Base-by-base conservation (phyloP, 2,888 invertebrate species). In the Phengaris arion region DNA sequence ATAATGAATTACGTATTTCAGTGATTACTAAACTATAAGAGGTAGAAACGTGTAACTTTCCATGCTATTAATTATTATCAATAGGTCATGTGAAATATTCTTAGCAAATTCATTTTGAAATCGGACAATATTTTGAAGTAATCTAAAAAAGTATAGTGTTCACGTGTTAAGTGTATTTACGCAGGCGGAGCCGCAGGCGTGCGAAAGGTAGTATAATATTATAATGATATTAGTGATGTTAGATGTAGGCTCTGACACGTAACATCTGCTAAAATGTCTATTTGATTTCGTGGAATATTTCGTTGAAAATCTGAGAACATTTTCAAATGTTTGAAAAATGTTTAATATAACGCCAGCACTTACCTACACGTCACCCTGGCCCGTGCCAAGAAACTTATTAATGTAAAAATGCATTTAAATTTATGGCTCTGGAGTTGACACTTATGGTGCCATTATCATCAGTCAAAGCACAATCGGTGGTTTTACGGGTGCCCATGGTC, bases 321-420 rank as follows among this genome's bases (percentile, higher is more conserved):
- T 64, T 64, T 35, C 35, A 13, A 35, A 64, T 64, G 64, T 64
- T 22, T 35, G 64, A 64, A 64, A 64, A 64, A 64, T 64, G 12
- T 45, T 64, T 10, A 35, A 45, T 64, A 64, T 12, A 45, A 64
- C 64, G 35, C 35, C 35, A 64, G 64, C 64, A 13, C 64, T 45
- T 7, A 13, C 64, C 13, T 7, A 45, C 45, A 64, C 45, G 64
- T 64, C 35, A 64, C 64, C 35, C 13, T 64, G 35, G 12, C 8
- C 35, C 64, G 64, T 35, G 64, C 64, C 64, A 64, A 64, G 64
- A 64, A 64, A 35, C 35, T 64, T 64, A 6, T 64, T 64, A 45
- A 64, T 45, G 64, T 64, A 64, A 64, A 64, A 59, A 45, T 64
- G 12, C 35, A 45, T 35, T 13, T 64, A 35, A 64, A 64, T 64